A percentile compares a stretch with the other conserved stretches of the same genome.
Evolutionary conservation across 2,888 invertebrate species (phyloP).

Genomic region (Plusia festucae): DNA sequence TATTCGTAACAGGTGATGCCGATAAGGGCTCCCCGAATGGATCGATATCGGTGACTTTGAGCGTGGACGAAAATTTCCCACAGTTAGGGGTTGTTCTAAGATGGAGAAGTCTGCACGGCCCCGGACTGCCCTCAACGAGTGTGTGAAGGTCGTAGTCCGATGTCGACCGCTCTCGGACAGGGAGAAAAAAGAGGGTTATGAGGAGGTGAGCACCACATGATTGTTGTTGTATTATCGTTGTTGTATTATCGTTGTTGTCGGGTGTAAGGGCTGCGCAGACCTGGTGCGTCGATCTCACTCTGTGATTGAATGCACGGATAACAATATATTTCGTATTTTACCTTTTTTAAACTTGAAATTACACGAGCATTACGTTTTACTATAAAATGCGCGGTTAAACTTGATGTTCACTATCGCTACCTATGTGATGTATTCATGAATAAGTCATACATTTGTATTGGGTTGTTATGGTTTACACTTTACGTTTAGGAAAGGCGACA

Average conservation of each 20-base stretch:
- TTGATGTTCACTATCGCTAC: slow-evolving; percentile 3
- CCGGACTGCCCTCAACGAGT: slow-evolving; percentile 92
- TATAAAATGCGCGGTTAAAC: slow-evolving; percentile 5
- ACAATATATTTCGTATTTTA: slow-evolving; percentile 35
- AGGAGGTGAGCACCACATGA: slow-evolving; percentile 83
- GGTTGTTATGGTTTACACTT: background rate
- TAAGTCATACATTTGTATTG: slow-evolving; percentile 11
- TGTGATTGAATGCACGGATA: slow-evolving; percentile 39
- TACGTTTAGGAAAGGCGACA: slow-evolving; percentile 41
- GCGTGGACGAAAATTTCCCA: slow-evolving; percentile 71
- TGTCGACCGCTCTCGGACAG: slow-evolving; percentile 98
- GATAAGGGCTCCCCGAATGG: slow-evolving; percentile 82
- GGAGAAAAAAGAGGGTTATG: slow-evolving; percentile 93
- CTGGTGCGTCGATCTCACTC: slow-evolving; percentile 69
- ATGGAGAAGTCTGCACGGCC: slow-evolving; percentile 88
- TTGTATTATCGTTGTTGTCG: slow-evolving; percentile 57
- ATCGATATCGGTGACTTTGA: slow-evolving; percentile 86
- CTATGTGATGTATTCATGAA: slow-evolving; percentile 9
- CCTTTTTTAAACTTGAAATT: slow-evolving; percentile 33
- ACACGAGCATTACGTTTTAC: slow-evolving; percentile 17
- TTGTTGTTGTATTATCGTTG: slow-evolving; percentile 64
- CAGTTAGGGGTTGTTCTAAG: slow-evolving; percentile 71
- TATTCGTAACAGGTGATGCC: slow-evolving; percentile 81
- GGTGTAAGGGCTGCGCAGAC: slow-evolving; percentile 69
- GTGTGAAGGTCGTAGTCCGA: slow-evolving; percentile 98